Base-by-base conservation (phyloP, 30 jellyfish, hydroid and myxozoan species). In the Turritopsis dohrnii region DNA sequence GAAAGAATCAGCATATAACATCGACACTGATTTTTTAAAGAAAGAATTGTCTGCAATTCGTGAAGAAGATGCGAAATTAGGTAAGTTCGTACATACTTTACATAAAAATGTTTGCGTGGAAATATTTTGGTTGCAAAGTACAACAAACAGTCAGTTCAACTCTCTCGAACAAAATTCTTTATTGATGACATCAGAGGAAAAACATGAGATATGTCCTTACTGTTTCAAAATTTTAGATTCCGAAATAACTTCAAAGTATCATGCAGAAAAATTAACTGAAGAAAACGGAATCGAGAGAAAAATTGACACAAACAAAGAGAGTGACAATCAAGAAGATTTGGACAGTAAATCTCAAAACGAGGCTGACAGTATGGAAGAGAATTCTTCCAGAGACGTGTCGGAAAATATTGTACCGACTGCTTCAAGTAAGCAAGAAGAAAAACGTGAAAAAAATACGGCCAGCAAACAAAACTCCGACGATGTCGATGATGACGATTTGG, bases 401-500 rank as follows among this genome's bases (percentile, higher is more conserved):
- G 71, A 77, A 28, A 21, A 29, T 19, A 27, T 28, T 24, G 26
- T 16, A 24, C 21, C 22, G 30, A 77, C n/a, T 28, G n/a, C n/a
- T n/a, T n/a, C n/a, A n/a, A n/a, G 53, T 30, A 77, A 30, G 1
- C 41, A 77, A 18, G 72, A 24, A 29, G 85, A 77, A 19, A 29
- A 77, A 26, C 73, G 71, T 7, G 24, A 53, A 29, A 72, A 72
- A 72, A 72, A 22, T 31, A 17, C 52, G 20, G 77, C 28, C 77
- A 75, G 73, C 26, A 41, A 75, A 75, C 1, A 22, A 20, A 41
- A 41, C 13, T 5, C 60, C 60, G 87, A 80, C 79, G 87, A 80
- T 53, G 66, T 26, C 80, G 87, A 80, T 1, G 89, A 82, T 28
- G 54, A 24, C 24, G 83, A 74, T 22, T n/a, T 82, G 54, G 89